Evolutionary conservation across 2,888 invertebrate species (phyloP).

Genomic region (Electrophaes corylata): DNA sequence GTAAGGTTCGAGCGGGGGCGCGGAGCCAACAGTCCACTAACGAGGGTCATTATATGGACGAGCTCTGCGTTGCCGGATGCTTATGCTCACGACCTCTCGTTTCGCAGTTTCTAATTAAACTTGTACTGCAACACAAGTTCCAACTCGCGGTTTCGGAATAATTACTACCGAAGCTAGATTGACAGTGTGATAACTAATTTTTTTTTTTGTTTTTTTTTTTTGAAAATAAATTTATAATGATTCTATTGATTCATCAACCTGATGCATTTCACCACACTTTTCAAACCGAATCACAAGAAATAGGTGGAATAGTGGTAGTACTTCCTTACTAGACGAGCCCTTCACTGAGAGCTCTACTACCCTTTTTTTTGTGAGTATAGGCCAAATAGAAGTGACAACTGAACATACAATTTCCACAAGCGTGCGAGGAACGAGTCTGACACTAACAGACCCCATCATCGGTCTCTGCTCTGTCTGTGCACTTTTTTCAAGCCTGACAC

Average conservation of each 20-base stretch:
- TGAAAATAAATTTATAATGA: no score
- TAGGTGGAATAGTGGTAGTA: no score
- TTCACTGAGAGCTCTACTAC: no score
- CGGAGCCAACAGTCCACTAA: constrained; percentile 61
- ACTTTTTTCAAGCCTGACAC: not conserved
- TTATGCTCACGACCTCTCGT: constrained; percentile 45
- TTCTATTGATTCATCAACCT: no score
- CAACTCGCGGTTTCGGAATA: constrained; percentile 22
- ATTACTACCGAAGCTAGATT: constrained; percentile 15
- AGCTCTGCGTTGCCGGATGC: constrained; percentile 49
- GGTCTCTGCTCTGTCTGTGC: not conserved
- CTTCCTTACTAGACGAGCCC: no score
- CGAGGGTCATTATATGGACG: constrained; percentile 66
- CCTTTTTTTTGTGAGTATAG: no score
- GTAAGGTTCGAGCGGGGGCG: constrained; percentile 22
- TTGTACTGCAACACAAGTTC: constrained; percentile 30
- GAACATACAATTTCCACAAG: not conserved
- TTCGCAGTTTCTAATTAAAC: constrained; percentile 42
- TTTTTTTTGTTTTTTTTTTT: no score
- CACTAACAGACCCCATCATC: not conserved
- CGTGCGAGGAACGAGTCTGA: not conserved
- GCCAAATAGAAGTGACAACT: no score
- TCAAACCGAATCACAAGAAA: no score
- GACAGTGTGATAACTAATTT: not conserved
- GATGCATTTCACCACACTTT: no score